Evolutionary conservation across 2,113 vertebrate genomes (phyloP), one percentile per base, ranked within the genome.

Genomic region (Dolichotis patagonum): DNA sequence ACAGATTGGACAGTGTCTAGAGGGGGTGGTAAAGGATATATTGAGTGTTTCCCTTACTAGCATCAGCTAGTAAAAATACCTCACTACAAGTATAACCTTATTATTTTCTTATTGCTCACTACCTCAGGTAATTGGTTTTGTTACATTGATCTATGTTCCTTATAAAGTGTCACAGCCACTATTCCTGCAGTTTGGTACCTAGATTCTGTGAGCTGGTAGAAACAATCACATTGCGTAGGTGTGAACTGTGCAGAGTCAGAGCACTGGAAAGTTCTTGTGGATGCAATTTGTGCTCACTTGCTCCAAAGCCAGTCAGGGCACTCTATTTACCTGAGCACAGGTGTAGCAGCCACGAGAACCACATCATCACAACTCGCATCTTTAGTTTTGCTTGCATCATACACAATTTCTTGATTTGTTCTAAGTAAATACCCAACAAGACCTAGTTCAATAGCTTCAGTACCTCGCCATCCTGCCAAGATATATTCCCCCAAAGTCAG

Each of bases 61-160:
- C 24, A 54, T 87, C 85, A 54, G 62, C 80, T 73, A 30, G 88
- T 71, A 87, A 94, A 88, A 85, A 65, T 54, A 32, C 30, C 65
- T 81, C 41, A 4, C 60, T 35, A 73, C 9, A 26, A 67, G 6
- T 78, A 83, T 86, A 92, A 85, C 30, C 67, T 95, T 63, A 91
- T 75, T 94, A 41, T 80, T 91, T 87, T 87, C 89, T 63, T 88
- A 82, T 22, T 0, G 0, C 38, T 91, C 58, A 75, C 63, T n/a
- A n/a, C 26, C 82, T n/a, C 41, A 58, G 54, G 85, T 88, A 62
- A 85, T 85, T 60, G 3, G n/a, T 65, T 85, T 90, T 81, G 93
- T 84, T 77, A 67, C 65, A 22, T 52, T 84, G 75, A 94, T 84
- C 80, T 94, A 67, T 60, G 46, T 38, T 52, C 67, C 75, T 71